Evolutionary conservation across 2,888 invertebrate genomes (phyloP).

Genomic region (Mantis religiosa): DNA sequence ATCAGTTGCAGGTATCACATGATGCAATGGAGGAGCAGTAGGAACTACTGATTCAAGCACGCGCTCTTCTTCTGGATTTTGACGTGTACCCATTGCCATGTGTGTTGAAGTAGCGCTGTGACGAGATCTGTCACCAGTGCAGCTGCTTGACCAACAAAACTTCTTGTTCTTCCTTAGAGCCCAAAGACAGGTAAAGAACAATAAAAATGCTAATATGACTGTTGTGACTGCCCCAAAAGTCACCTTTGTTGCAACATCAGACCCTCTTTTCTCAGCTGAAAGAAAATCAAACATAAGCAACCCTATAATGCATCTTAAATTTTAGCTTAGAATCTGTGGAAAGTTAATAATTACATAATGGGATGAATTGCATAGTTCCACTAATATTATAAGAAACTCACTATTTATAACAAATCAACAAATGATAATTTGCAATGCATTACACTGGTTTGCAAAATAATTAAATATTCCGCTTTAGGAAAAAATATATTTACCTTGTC

Average conservation of each 20-base stretch:
- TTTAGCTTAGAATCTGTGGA: no score
- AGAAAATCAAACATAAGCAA: not conserved
- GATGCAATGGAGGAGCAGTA: not conserved
- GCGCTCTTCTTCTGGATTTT: not conserved
- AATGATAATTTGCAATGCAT: no score
- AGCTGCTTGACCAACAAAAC: not conserved
- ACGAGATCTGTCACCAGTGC: not conserved
- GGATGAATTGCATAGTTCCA: no score
- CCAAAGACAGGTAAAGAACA: conserved; percentile 7
- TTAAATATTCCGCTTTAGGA: no score
- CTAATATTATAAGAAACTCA: no score
- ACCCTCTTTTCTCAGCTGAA: not conserved
- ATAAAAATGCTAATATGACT: not conserved
- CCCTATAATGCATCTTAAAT: no score
- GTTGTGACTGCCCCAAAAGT: conserved; percentile 11
- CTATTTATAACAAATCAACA: no score
- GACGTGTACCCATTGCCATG: not conserved
- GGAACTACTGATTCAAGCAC: not conserved
- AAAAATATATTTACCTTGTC: no score
- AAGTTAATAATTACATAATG: no score
- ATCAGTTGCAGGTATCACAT: not conserved
- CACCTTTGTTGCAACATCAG: not conserved
- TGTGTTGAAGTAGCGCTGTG: not conserved
- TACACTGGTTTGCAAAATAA: no score
- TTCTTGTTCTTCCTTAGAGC: not conserved